Base-by-base conservation (phyloP, 2,797 vertebrate species). In the Stomatorhinus walkeri region DNA sequence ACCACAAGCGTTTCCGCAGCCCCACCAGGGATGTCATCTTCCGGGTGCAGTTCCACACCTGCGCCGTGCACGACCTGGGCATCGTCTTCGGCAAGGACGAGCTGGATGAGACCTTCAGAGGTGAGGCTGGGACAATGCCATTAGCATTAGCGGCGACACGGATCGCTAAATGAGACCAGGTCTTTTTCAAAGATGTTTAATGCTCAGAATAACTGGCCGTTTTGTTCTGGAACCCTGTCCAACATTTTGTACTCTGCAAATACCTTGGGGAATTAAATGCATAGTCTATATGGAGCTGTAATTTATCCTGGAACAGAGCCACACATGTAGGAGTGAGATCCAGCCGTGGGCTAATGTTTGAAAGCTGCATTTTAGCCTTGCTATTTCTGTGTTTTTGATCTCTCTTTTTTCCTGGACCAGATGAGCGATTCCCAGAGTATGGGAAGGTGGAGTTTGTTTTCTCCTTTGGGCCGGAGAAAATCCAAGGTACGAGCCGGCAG, bases 381-480 rank as follows among this genome's bases (percentile, higher is more conserved):
- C 51, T 59, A 40, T 56, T 89, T 40, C 40, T 89, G 1, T 88
- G 40, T 87, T 89, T 16, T 84, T 49, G 40, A 49, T 59, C 40
- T 88, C 8, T 48, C 51, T 79, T 87, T 10, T 87, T 12, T 81
- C 22, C 90, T 85, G 87, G 87, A 91, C 14, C 93, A 99, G 98
- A 99, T 92, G 98, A 99, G 49, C 95, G 98, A 86, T 99, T 99
- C 92, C 98, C 98, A 0, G 98, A 99, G 93, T 98, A 98, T 0
- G 98, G 98, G 89, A 99, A 99, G 94, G 98, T 99, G 92, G 98
- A 99, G 91, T 99, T 99, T 85, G 96, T 99, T 88, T 99, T 99
- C 94, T 99, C 98, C 36, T 98, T 98, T 0, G 98, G 97, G 54
- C 98, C 98, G 0, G 98, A 99, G 93, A 99, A 99, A 95, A 99